Base-by-base conservation (phyloP, 2,113 vertebrate genomes). In the Caracal caracal region DNA sequence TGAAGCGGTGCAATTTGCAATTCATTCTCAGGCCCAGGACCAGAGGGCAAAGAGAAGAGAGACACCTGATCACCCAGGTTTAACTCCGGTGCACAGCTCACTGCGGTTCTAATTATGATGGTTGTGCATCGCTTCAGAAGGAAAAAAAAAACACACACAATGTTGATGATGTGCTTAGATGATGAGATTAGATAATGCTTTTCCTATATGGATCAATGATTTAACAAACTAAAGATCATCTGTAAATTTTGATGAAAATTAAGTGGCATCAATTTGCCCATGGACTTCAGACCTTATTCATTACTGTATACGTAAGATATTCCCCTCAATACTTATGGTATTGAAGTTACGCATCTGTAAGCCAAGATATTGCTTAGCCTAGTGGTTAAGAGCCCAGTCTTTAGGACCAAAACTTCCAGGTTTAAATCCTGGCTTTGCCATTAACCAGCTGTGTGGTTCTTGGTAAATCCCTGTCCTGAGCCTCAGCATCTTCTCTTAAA, bases 31-130 rank as follows among this genome's bases (percentile, higher is more conserved):
- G 68, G 51, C 91, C 92, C 56, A 88, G 97, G 96, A 97, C 97
- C 92, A 96, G 97, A 98, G 95, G 97, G 96, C 90, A 97, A 96
- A 97, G 75, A 94, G 96, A 82, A 97, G 96, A 96, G 75, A 92
- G 93, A 84, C n/a, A 5, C 79, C 98, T 80, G 92, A 89, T 97
- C 92, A 95, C 80, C 91, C 66, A 30, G 88, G 87, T 96, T 97
- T 95, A 97, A 95, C 85, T 93, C 87, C 7, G 49, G 97, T 65
- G 81, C 96, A 97, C 78, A 96, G 95, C 76, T 98, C 93, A 93
- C 95, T 97, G 87, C 71, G 35, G 95, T 91, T 97, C 93, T 98
- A 97, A 98, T 98, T 96, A 90, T 68, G 95, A 97, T 11, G 51
- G 95, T 3, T 98, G 97, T 97, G 88, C 96, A 97, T 96, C 81